Conservation (phyloP, 1,140 invertebrate genomes). For the Drosophila setifemur region DNA sequence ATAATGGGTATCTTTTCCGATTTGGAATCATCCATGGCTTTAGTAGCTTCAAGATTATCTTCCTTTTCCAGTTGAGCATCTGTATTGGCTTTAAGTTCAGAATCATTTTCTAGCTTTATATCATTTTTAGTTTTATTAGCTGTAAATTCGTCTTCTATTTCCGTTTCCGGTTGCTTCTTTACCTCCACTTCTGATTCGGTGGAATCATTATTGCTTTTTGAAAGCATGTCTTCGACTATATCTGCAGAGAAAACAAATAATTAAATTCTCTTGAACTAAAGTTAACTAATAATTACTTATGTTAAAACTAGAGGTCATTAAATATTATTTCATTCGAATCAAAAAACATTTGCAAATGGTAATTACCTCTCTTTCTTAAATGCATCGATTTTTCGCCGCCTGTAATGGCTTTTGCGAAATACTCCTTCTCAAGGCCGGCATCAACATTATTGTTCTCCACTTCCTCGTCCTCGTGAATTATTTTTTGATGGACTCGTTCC, state of each 20-base stretch:
- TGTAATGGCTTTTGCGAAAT: conserved; percentile 21
- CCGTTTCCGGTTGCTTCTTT: not conserved
- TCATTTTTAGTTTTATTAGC: not conserved
- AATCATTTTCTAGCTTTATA: not conserved
- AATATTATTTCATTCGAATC: not conserved
- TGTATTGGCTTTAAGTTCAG: not conserved
- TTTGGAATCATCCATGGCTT: not conserved
- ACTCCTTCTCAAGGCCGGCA: conserved; percentile 21
- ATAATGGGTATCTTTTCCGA: not conserved
- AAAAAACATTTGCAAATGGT: conserved; percentile 2
- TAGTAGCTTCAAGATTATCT: not conserved
- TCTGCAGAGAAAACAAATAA: not conserved
- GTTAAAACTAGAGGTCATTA: not conserved
- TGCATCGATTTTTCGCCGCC: conserved; percentile 31
- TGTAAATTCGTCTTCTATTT: conserved; percentile 4
- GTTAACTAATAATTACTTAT: not conserved
- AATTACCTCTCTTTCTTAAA: conserved; percentile 45
- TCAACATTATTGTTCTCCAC: conserved; percentile 59
- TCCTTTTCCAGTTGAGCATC: not conserved
- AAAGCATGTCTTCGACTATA: not conserved
- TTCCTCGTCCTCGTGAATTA: conserved; percentile 64
- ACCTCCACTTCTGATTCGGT: not conserved
- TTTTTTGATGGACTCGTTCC: conserved; percentile 61
- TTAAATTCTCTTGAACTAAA: not conserved
- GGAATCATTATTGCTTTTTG: not conserved